Evolutionary conservation across 2,888 invertebrate species (phyloP), one percentile per base, ranked within the genome.

Genomic region (Nomada lathburiana): DNA sequence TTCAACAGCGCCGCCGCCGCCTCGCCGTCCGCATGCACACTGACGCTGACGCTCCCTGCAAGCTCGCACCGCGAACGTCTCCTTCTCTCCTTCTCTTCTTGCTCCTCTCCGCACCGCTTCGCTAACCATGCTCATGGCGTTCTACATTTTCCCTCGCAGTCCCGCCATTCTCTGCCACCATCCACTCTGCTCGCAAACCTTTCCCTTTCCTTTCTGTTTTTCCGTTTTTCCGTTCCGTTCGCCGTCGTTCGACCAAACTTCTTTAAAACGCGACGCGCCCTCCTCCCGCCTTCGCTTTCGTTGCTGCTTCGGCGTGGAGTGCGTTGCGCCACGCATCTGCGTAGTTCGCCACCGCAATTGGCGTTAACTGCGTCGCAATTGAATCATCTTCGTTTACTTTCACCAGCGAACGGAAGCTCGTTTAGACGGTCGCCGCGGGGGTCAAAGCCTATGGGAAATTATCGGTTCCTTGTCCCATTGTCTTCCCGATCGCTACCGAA

Each of bases 1-100:
- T 63, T 50, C 55, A 18, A 55, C 65, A 42, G 23, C 13, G n/a
- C 55, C 55, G 55, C 20, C 55, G 55, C 65, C 75, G 78, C 76
- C 80, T 57, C 88, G 89, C 84, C 88, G 89, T 90, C 90, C 89
- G 89, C 91, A 88, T 91, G 90, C 88, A 90, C 90, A 91, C 91
- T 91, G 91, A 80, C 89, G 85, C 86, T 84, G 88, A 84, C 88
- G 87, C 84, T 84, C 88, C 89, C 89, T 78, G 62, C 75, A 75
- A 85, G 88, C 88, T 88, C 88, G 86, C 86, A 88, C 81, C 86
- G 80, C 86, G 84, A 85, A 76, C 72, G 72, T 81, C 76, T 63
- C 47, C 59, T 50, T 79, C 71, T 42, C 73, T 72, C 62, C n/a
- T 26, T 26, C 26, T 16, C 65, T 16, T 44, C 47, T 29, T 55